A percentile compares a stretch with the other conserved stretches of the same genome.
phyloP scores from a whole-genome alignment of 2,113 vertebrate genomes.

The Dromiciops gliroides region DNA sequence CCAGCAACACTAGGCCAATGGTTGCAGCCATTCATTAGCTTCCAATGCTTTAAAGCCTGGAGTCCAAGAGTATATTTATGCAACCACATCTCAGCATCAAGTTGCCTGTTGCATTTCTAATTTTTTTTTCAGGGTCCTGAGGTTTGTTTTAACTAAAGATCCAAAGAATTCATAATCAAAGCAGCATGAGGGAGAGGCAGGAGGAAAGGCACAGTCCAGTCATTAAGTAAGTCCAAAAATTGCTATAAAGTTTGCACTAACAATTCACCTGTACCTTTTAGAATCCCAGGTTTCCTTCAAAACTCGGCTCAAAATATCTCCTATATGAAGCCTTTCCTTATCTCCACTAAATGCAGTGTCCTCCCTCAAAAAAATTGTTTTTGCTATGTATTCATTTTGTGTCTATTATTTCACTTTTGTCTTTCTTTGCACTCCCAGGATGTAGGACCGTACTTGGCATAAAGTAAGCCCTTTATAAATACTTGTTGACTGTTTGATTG shows the following conservation, averaged over 20 bases:
- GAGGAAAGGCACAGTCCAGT: neutral
- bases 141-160: conserved; percentile 24
- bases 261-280: neutral
- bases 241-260: neutral
- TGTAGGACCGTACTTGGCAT: neutral
- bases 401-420: neutral
- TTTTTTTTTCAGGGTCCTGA: conserved; percentile 45
- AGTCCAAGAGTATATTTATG: neutral
- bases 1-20: conserved; percentile 42
- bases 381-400: neutral
- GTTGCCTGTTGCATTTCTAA: neutral
- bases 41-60: neutral
- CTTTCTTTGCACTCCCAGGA: neutral
- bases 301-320: neutral
- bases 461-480: neutral
- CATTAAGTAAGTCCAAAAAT: neutral
- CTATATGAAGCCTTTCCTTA: neutral
- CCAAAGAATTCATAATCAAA: neutral
- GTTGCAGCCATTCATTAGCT: neutral
- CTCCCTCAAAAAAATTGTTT: neutral
- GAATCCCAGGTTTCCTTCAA: neutral
- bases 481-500: neutral
- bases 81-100: neutral
- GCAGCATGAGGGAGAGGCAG: conserved; percentile 29
- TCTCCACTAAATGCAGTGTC: neutral